phyloP scores from a whole-genome alignment of 2,113 vertebrate species.

The Rhodinocichla rosea region DNA sequence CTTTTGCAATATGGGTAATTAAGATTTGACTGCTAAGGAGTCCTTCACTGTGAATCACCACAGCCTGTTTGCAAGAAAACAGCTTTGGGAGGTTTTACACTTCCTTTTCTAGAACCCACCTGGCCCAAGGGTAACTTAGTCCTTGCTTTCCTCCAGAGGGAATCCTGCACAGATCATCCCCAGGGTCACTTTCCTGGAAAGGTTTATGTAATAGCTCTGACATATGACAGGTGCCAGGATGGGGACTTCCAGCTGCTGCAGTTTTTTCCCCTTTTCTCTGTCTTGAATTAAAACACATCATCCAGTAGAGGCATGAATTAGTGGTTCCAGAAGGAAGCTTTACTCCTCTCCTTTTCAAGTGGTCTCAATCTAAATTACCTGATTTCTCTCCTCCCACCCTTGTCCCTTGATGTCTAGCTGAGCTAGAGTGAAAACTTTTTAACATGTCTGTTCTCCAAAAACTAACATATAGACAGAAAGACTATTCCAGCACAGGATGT shows the following conservation, averaged over 20 bases:
- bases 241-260: conserved; percentile 54
- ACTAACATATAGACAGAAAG: not conserved
- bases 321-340: not conserved
- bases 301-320: not conserved
- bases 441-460: rapidly evolving
- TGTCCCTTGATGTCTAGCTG: not conserved
- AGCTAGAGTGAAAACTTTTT: not conserved
- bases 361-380: not conserved
- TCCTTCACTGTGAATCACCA: not conserved
- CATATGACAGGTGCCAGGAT: conserved; percentile 20
- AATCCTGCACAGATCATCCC: conserved; percentile 62
- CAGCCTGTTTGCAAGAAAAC: not conserved
- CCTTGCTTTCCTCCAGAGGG: conserved; percentile 7
- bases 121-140: not conserved
- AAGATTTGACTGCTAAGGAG: not conserved
- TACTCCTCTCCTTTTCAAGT: not conserved
- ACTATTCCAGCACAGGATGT: not conserved
- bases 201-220: not conserved
- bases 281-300: conserved; percentile 17
- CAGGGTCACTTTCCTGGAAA: conserved; percentile 1
- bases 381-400: not conserved
- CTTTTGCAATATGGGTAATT: not conserved
- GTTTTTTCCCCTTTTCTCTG: conserved; percentile 30
- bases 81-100: not conserved
- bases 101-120: not conserved